Conservation (phyloP, 2,797 vertebrate genomes). For the Fringilla coelebs region DNA sequence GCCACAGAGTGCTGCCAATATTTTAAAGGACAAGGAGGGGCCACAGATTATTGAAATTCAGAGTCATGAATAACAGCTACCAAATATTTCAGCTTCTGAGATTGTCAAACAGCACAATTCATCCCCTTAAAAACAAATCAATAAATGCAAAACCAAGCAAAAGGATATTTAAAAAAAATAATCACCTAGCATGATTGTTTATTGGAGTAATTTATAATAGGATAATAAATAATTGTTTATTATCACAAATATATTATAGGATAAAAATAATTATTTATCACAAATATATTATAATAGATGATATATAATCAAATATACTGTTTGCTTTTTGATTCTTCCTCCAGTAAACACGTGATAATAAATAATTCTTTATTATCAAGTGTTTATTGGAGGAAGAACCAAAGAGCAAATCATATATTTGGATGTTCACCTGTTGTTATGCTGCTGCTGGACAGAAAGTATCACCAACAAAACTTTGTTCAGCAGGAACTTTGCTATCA, state of each 20-base stretch:
- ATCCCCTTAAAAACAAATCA: neutral
- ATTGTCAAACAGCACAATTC: neutral
- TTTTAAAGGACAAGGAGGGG: neutral
- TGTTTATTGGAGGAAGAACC: neutral
- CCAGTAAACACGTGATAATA: neutral
- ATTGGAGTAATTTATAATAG: neutral
- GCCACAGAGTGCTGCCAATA: neutral
- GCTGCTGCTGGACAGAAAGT: neutral
- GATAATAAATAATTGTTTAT: neutral
- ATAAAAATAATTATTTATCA: neutral
- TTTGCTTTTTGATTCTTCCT: neutral
- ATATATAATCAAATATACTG: too few species aligned
- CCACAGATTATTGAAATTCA: neutral
- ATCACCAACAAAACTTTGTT: neutral
- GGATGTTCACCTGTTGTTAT: neutral
- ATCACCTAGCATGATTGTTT: rapidly evolving
- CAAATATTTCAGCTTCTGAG: neutral
- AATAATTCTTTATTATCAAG: neutral
- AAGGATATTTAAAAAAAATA: neutral
- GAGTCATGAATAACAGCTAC: neutral
- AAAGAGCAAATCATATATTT: neutral
- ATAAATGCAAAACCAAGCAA: neutral
- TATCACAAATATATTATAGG: neutral
- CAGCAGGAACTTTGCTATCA: neutral
- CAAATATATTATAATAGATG: too few species aligned